Evolutionary conservation across 2,888 invertebrate species (phyloP).

Genomic region (Synanthedon vespiformis): DNA sequence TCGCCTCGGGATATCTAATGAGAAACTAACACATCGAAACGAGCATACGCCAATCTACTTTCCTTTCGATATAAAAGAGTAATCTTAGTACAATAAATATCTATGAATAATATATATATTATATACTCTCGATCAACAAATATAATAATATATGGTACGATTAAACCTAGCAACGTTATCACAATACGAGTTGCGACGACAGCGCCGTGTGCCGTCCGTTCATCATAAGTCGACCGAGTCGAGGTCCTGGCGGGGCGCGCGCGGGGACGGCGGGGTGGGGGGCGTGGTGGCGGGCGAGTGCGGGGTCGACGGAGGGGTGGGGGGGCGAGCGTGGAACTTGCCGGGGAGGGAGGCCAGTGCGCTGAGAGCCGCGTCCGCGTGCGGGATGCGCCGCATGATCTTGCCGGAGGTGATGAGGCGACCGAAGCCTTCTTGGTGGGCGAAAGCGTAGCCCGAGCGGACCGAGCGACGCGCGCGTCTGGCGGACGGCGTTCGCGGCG

Average conservation of each 20-base stretch:
- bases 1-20: constrained; percentile 5
- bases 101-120: constrained; percentile 41
- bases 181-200: constrained; percentile 50
- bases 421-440: constrained; percentile 98
- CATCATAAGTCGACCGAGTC: constrained; percentile 78
- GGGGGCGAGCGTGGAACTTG: constrained; percentile 79
- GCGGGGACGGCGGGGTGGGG: constrained; percentile 39
- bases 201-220: constrained; percentile 33
- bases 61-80: constrained; percentile 40
- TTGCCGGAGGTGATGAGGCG: constrained; percentile 97
- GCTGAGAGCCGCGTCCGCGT: constrained; percentile 81
- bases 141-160: constrained; percentile 57
- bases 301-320: constrained; percentile 58
- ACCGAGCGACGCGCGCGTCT: constrained; percentile 90
- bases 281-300: constrained; percentile 29
- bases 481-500: constrained; percentile 87
- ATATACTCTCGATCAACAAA: constrained; percentile 61
- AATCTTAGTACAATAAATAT: constrained; percentile 55
- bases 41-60: constrained; percentile 31
- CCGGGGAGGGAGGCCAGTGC: constrained; percentile 69
- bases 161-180: constrained; percentile 54
- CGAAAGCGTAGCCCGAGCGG: constrained; percentile 97
- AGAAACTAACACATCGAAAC: constrained; percentile 21
- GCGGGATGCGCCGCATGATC: constrained; percentile 89
- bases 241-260: constrained; percentile 79